phyloP scores from a whole-genome alignment of 2,888 invertebrate species.

The Sinelater perroti region DNA sequence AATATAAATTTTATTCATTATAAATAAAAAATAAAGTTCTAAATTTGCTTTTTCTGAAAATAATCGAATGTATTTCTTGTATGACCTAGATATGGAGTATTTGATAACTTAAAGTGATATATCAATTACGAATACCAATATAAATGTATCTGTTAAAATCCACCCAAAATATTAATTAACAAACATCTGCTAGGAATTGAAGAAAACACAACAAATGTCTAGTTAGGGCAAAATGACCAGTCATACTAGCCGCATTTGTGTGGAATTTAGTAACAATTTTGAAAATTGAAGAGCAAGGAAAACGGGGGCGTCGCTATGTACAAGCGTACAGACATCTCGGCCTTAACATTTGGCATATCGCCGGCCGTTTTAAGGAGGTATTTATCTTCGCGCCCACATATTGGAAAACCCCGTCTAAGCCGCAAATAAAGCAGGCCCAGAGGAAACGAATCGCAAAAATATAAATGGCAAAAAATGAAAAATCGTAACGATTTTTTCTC shows the following conservation, averaged over 20 bases:
- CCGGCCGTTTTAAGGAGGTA: constrained; percentile 36
- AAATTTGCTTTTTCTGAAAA: too few species aligned
- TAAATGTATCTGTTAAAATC: not conserved
- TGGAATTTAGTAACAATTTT: constrained; percentile 26
- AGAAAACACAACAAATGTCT: not conserved
- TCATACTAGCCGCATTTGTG: constrained; percentile 19
- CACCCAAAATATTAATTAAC: not conserved
- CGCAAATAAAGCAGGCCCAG: constrained; percentile 50
- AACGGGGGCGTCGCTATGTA: constrained; percentile 26
- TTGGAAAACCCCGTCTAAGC: constrained; percentile 45
- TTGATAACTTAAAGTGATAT: too few species aligned
- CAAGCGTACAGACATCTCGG: constrained; percentile 31
- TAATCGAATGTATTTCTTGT: too few species aligned
- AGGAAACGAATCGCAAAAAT: constrained; percentile 53
- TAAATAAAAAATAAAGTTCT: too few species aligned
- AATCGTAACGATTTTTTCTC: constrained; percentile 55
- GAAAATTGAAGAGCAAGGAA: constrained; percentile 31
- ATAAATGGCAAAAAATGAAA: constrained; percentile 55
- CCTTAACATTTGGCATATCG: constrained; percentile 37
- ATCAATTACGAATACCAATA: not conserved
- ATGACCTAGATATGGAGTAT: too few species aligned
- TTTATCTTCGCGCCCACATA: constrained; percentile 43
- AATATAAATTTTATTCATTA: too few species aligned
- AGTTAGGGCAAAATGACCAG: too few species aligned
- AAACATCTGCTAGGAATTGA: not conserved